These are phyloP conservation scores for Entomyzon cyanotis DNA, from an alignment of 2,113 vertebrate genomes.

Conservation along the genomic window DNA sequence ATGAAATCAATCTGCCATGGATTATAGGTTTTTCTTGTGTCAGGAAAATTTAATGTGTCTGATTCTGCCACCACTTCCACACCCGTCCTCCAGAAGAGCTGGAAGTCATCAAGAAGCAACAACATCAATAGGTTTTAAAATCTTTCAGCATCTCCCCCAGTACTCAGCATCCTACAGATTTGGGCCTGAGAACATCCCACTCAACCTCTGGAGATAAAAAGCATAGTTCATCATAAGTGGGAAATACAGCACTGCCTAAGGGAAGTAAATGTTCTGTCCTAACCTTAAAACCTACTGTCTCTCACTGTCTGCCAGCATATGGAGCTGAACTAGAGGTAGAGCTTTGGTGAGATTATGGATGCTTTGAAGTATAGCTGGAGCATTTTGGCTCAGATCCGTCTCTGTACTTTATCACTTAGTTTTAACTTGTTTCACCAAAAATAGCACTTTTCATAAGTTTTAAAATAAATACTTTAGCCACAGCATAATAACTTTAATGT, in stretches of 20 bases:
- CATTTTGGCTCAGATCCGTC: background rate
- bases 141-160: background rate
- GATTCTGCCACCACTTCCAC: background rate
- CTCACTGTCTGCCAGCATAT: background rate
- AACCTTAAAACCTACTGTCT: background rate
- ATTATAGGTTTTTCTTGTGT: slow-evolving; percentile 46
- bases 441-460: background rate
- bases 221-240: background rate
- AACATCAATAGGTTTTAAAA: background rate
- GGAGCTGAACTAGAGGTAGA: background rate
- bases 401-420: background rate
- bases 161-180: background rate
- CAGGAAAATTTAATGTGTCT: slow-evolving; percentile 24
- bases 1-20: slow-evolving; percentile 39
- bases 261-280: background rate
- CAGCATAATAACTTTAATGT: background rate
- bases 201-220: slow-evolving; percentile 48
- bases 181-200: background rate
- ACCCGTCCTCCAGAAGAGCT: background rate
- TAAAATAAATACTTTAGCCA: background rate
- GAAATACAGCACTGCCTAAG: background rate
- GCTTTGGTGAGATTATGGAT: background rate
- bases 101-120: background rate
- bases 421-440: background rate
- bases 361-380: background rate